Conservation (phyloP, 2,797 vertebrate genomes). For the Protosalanx chinensis region DNA sequence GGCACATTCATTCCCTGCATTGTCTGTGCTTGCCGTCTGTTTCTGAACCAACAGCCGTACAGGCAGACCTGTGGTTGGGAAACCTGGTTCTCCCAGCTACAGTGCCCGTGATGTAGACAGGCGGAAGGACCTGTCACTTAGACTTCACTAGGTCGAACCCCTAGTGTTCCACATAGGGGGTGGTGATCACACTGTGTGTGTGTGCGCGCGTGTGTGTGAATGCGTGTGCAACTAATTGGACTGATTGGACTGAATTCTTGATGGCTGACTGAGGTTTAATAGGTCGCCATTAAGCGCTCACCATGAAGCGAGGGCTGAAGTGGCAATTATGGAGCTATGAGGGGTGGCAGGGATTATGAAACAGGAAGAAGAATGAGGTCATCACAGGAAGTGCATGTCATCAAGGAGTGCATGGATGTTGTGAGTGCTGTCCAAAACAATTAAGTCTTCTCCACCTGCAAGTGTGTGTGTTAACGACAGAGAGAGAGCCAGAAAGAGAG, state of each 20-base stretch:
- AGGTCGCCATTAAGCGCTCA: not conserved
- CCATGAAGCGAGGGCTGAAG: not conserved
- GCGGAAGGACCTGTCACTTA: no score
- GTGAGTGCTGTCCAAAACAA: slow-evolving; percentile 2
- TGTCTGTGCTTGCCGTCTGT: no score
- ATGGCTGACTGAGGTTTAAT: not conserved
- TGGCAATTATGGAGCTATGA: not conserved
- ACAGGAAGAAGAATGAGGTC: not conserved
- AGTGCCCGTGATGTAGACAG: no score
- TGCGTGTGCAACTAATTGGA: not conserved
- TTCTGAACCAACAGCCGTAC: no score
- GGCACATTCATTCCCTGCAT: no score
- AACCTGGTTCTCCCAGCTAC: no score
- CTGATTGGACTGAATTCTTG: slow-evolving; percentile 5
- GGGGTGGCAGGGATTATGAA: not conserved
- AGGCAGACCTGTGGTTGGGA: no score
- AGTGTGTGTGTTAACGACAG: not conserved
- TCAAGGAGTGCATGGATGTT: slow-evolving; percentile 2
- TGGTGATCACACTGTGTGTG: not conserved
- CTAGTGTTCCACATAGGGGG: no score
- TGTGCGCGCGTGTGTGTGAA: not conserved
- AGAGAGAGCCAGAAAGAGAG: slow-evolving; percentile 3
- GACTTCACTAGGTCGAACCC: no score
- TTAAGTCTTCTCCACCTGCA: not conserved
- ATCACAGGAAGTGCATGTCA: slow-evolving; percentile 5